Evolutionary conservation across 2,797 vertebrate species (phyloP).

Genomic region (Microtus agrestis): DNA sequence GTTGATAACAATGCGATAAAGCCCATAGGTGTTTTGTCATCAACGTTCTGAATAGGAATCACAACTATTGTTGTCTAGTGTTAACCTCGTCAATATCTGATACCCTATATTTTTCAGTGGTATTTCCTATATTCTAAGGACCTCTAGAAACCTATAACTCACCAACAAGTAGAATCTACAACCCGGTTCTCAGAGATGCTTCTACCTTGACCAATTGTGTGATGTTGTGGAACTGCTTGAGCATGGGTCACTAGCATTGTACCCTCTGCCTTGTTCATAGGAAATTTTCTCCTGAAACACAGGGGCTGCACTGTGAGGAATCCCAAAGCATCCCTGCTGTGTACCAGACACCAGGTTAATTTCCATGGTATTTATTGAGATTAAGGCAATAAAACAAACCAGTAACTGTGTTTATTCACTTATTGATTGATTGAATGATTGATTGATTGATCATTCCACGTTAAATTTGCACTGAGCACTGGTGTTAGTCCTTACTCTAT

Average conservation of each 20-base stretch:
- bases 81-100: not conserved
- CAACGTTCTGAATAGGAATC: too few species aligned
- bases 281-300: not conserved
- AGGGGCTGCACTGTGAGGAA: too few species aligned
- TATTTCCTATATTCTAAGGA: not conserved
- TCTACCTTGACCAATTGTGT: not conserved
- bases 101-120: not conserved
- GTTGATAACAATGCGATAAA: too few species aligned
- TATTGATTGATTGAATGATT: too few species aligned
- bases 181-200: not conserved
- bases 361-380: not conserved
- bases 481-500: not conserved
- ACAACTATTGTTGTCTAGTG: not conserved
- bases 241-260: not conserved
- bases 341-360: not conserved
- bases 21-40: too few species aligned
- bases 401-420: not conserved
- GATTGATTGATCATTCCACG: not conserved
- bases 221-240: not conserved
- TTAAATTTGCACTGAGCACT: not conserved
- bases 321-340: not conserved
- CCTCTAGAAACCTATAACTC: not conserved
- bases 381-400: not conserved
- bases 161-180: not conserved
- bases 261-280: too few species aligned